Evolutionary conservation across 2,113 vertebrate species (phyloP).

Genomic region (Jacana jacana): DNA sequence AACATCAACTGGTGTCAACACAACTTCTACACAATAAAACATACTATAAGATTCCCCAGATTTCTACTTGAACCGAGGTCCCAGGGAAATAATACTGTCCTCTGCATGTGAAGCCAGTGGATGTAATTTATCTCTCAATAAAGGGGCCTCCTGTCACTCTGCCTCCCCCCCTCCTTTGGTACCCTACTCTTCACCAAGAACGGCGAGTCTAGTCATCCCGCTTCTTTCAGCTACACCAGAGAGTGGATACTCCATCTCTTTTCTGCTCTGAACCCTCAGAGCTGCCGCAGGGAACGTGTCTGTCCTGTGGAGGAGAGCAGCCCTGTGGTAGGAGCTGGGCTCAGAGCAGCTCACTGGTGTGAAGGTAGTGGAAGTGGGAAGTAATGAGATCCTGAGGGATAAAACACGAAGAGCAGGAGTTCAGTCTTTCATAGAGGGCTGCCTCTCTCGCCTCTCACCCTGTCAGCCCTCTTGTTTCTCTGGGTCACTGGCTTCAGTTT

Average conservation of each 20-base stretch:
- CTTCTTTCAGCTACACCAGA: not conserved
- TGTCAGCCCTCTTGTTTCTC: not conserved
- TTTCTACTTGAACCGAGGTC: not conserved
- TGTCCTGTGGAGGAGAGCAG: not conserved
- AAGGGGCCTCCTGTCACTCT: not conserved
- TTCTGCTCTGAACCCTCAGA: not conserved
- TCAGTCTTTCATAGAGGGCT: not conserved
- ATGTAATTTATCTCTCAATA: not conserved
- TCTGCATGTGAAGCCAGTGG: accelerated
- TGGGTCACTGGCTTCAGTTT: not conserved
- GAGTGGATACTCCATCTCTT: not conserved
- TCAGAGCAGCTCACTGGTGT: accelerated
- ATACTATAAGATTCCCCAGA: not conserved
- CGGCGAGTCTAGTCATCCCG: not conserved
- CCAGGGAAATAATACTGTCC: not conserved
- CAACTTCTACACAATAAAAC: not conserved
- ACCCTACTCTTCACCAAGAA: not conserved
- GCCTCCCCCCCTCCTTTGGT: not conserved
- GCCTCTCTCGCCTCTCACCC: not conserved
- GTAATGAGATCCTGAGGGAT: not conserved
- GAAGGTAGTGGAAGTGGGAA: not conserved
- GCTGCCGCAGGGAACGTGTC: not conserved
- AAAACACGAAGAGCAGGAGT: not conserved
- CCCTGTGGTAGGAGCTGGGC: accelerated
- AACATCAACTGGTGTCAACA: not conserved